A percentile compares a stretch with the other conserved stretches of the same genome.
phyloP scores from a whole-genome alignment of 2,113 vertebrate genomes.

The Cyanoliseus patagonus region DNA sequence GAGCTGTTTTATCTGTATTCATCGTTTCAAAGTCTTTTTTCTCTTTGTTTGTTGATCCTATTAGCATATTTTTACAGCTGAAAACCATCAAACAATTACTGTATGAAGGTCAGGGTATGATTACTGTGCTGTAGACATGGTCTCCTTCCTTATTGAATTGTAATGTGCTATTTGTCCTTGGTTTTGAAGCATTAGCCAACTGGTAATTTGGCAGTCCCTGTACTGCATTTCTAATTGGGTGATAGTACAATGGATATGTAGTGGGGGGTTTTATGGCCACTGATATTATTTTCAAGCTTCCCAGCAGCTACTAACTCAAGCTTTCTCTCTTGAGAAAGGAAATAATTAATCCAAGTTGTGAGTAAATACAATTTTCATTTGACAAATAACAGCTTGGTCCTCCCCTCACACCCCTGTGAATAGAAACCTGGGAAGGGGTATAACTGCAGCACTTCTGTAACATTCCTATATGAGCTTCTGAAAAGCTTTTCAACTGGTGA shows the following conservation, averaged over 20 bases:
- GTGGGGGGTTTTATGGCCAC: not conserved
- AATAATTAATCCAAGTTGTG: not conserved
- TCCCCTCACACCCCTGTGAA: not conserved
- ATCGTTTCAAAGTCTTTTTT: conserved; percentile 2
- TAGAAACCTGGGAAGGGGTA: not conserved
- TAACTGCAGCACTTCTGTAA: not conserved
- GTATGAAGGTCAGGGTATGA: not conserved
- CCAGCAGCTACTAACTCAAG: not conserved
- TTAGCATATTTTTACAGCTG: conserved; percentile 36
- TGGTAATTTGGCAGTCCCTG: not conserved
- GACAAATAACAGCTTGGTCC: not conserved
- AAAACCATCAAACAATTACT: not conserved
- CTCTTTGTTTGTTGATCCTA: conserved; percentile 10
- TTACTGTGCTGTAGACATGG: not conserved
- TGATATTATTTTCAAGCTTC: not conserved
- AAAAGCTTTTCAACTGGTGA: not conserved
- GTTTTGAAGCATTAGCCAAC: not conserved
- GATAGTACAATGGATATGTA: not conserved
- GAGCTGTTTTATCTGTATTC: not conserved
- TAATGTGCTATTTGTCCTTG: not conserved
- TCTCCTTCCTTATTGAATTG: not conserved
- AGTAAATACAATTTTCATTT: not conserved
- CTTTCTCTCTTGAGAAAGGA: not conserved
- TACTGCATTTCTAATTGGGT: not conserved
- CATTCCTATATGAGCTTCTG: not conserved